Base-by-base conservation (phyloP, 2,888 invertebrate genomes). In the Geotrupes spiniger region DNA sequence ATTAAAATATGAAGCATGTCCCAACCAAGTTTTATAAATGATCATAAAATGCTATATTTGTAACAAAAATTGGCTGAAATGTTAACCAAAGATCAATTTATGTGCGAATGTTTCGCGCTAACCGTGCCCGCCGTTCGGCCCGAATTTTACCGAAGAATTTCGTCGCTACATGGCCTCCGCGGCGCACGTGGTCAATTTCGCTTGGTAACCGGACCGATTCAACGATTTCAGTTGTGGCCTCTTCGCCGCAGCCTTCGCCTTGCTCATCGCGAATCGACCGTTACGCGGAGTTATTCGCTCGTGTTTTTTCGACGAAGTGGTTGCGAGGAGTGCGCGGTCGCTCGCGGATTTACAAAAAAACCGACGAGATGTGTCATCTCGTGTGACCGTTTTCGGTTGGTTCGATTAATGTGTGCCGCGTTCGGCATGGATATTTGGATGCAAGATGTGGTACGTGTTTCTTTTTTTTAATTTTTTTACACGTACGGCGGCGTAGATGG, bases 401-500 rank as follows among this genome's bases (percentile, higher is more conserved):
- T n/a, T n/a, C 33, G 15, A 33, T 57, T 56, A 48, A 57, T 54
- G 57, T 58, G 56, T 46, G 42, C 43, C 46, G 49, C 41, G 6
- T 46, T 44, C 47, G 55, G 46, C 42, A 72, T 72, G 72, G 72
- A 73, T 56, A 67, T 63, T 47, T 74, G 74, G 74, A 73, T 73
- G 72, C 70, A 72, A 47, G 70, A 72, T 60, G 66, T 74, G 72
- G 74, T 74, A 71, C 46, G 70, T 63, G 52, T 50, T 39, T 45
- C 28, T 36, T 44, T 29, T 29, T 33, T 33, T 9, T 33, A 8
- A 31, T 3, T 31, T 31, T 31, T n/a, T n/a, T n/a, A n/a, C n/a
- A n/a, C n/a, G n/a, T n/a, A n/a, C n/a, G n/a, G n/a, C n/a, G 8
- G 12, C 4, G 9, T 12, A 31, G 12, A 31, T 4, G 4, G 21